A percentile compares a stretch with the other conserved stretches of the same genome.
Conservation (phyloP, 2,888 invertebrate species). For the Rhyacophila evoluta region DNA sequence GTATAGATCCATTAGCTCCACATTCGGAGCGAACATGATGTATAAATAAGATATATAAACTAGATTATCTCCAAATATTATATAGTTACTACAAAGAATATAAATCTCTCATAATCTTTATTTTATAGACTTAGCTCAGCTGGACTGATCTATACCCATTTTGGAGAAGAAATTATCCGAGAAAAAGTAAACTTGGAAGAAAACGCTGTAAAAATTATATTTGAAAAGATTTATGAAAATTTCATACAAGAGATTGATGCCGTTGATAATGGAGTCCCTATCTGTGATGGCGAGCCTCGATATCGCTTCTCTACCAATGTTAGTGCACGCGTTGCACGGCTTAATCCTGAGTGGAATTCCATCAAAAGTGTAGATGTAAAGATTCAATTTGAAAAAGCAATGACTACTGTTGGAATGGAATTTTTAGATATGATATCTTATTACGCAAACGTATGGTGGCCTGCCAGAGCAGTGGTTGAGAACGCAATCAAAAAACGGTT, state of each 20-base stretch:
- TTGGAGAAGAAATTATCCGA: conserved; percentile 83
- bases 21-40: too few relatives aligned
- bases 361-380: conserved; percentile 69
- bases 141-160: conserved; percentile 91
- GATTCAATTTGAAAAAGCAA: conserved; percentile 79
- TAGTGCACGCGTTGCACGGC: conserved; percentile 77
- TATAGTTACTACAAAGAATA: too few relatives aligned
- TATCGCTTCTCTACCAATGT: conserved; percentile 86
- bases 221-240: conserved; percentile 81
- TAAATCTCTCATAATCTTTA: too few relatives aligned
- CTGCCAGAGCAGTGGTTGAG: conserved; percentile 83
- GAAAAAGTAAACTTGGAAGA: conserved; percentile 67
- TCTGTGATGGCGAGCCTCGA: conserved; percentile 78
- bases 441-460: conserved; percentile 82
- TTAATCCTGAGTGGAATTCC: conserved; percentile 90
- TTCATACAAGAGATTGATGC: conserved; percentile 96
- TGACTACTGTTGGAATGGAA: conserved; percentile 82
- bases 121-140: conserved; percentile 89
- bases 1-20: too few relatives aligned
- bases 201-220: conserved; percentile 71
- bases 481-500: conserved; percentile 78
- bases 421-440: conserved; percentile 78
- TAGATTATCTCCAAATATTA: too few relatives aligned
- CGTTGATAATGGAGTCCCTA: conserved; percentile 95
- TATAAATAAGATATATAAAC: too few relatives aligned